A percentile compares a stretch with the other conserved stretches of the same genome.
Conservation (phyloP, 2,888 invertebrate species). For the Andrena praecox region DNA sequence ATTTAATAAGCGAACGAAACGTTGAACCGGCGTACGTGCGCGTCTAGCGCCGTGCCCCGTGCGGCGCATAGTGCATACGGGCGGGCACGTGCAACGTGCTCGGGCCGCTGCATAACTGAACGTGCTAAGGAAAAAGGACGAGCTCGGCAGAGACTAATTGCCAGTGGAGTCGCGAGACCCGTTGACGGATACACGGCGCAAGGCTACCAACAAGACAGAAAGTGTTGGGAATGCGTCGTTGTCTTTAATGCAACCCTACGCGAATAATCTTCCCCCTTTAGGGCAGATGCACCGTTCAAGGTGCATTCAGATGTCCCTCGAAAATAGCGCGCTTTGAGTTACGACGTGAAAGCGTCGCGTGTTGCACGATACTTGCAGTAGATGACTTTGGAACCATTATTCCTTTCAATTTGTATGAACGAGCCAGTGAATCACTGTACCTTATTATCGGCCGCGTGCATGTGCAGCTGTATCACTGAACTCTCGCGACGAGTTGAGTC, state of each 20-base stretch:
- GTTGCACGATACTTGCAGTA: neutral
- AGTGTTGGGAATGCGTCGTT: constrained; percentile 34
- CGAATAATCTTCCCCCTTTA: constrained; percentile 21
- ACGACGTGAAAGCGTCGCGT: neutral
- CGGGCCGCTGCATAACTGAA: constrained; percentile 42
- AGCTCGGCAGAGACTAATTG: constrained; percentile 54
- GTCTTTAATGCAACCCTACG: constrained; percentile 15
- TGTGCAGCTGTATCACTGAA: no score
- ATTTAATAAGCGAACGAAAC: constrained; percentile 63
- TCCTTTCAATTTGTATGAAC: neutral
- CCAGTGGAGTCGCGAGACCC: constrained; percentile 38
- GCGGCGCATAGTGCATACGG: constrained; percentile 37
- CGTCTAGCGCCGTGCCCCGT: constrained; percentile 16
- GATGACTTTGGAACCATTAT: neutral
- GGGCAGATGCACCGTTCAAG: neutral
- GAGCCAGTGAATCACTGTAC: no score
- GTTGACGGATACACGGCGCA: constrained; percentile 39
- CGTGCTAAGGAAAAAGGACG: constrained; percentile 1
- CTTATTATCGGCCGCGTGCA: no score
- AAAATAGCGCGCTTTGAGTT: constrained; percentile 31
- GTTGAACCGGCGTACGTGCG: constrained; percentile 52
- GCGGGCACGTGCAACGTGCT: constrained; percentile 15
- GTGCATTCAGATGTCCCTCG: constrained; percentile 14
- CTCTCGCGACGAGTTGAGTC: no score
- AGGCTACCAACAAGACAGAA: constrained; percentile 22